phyloP scores from a whole-genome alignment of 2,113 vertebrate genomes.

The Neolamprologus ventralis region DNA sequence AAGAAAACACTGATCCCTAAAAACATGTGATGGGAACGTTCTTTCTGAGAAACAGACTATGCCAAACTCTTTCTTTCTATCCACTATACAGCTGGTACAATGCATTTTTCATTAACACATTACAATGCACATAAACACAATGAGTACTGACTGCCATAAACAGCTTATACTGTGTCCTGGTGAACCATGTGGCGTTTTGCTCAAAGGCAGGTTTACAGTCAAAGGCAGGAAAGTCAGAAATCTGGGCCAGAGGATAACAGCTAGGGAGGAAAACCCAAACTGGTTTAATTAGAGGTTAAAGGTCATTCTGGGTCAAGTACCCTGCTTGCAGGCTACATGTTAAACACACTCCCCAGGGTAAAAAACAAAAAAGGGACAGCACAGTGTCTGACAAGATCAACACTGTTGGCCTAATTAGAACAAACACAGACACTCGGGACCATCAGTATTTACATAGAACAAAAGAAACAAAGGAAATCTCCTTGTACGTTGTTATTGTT shows the following conservation, averaged over 20 bases:
- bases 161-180: neutral
- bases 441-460: neutral
- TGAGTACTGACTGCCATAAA: neutral
- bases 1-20: neutral
- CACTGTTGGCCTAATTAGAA: constrained; percentile 60
- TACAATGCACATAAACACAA: neutral
- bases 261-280: constrained; percentile 16
- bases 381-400: constrained; percentile 46
- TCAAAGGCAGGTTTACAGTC: constrained; percentile 2
- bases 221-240: neutral
- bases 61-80: neutral
- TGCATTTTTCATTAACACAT: neutral
- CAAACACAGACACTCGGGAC: constrained; percentile 24
- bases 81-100: neutral
- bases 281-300: constrained; percentile 60
- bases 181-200: neutral
- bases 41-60: neutral
- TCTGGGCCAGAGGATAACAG: neutral
- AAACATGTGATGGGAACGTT: neutral
- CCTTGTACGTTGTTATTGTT: constrained; percentile 27
- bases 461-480: constrained; percentile 40
- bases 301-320: constrained; percentile 56
- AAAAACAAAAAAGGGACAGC: constrained; percentile 21
- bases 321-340: constrained; percentile 56
- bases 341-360: constrained; percentile 53